Base-by-base conservation (phyloP, 2,888 invertebrate species). In the Agrenia bidenticulata region DNA sequence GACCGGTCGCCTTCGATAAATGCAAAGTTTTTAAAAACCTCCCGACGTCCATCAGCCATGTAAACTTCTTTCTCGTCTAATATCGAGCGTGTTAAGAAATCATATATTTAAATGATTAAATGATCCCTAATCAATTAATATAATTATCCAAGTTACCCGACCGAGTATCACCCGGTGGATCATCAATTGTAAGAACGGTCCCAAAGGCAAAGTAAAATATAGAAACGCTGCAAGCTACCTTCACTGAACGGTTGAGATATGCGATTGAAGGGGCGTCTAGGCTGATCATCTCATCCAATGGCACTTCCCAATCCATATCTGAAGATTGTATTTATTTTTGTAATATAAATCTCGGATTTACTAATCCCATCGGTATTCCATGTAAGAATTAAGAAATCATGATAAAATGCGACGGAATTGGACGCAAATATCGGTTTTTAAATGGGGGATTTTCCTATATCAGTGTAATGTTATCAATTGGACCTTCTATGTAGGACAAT, bases 21-120 rank as follows among this genome's bases (percentile, higher is more conserved):
- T 15, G 1, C 49, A 24, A 69, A 24, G 13, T 9, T 21, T n/a
- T 24, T 37, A 5, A 23, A 32, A 5, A 69, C 50, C 37, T 63
- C 57, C 42, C 66, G 27, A 41, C 62, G 66, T 13, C 69, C 69
- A 27, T 37, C 53, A 15, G 45, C 45, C 19, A 17, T 11, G 45
- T 45, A 45, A 5, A 37, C 7, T 19, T 45, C 45, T 15, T 15
- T 45, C 15, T 45, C n/a, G 15, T 45, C 19, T 17, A 39, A 11
- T 39, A 39, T 39, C 7, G 39, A 11, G 39, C 39, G 39, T 39
- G 39, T 39, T 39, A 39, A 11, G 45, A 17, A 5, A 32, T 11
- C 45, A 45, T 45, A 15, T 17, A 45, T 19, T 45, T n/a, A 45
- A 11, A 17, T 45, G n/a, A n/a, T n/a, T n/a, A n/a, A n/a, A n/a